Evolutionary conservation across 2,113 vertebrate species (phyloP).

Genomic region (Myodes glareolus): DNA sequence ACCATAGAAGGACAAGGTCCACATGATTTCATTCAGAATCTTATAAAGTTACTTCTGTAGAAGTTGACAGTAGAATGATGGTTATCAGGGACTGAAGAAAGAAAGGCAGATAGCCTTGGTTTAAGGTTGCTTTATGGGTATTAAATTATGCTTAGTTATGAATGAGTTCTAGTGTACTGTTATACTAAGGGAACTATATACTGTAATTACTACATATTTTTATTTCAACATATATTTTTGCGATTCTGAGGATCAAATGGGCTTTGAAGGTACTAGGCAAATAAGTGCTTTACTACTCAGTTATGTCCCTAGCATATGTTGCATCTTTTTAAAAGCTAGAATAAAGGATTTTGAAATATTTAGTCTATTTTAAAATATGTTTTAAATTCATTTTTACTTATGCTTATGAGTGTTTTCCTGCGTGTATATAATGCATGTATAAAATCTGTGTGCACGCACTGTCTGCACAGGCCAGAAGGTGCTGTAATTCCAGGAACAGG

Average conservation of each 20-base stretch:
- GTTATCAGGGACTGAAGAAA: background rate
- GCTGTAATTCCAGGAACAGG: background rate
- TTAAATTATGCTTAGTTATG: background rate
- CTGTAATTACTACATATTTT: background rate
- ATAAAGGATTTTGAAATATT: background rate
- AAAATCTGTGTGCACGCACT: background rate
- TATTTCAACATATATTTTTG: background rate
- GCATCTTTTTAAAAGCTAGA: background rate
- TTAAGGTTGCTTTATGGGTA: background rate
- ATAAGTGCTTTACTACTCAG: background rate
- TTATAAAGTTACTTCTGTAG: background rate
- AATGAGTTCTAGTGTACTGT: background rate
- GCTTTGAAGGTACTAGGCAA: background rate
- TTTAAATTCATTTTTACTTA: background rate
- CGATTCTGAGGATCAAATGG: background rate
- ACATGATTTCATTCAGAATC: constrained; percentile 3
- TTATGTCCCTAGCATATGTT: background rate
- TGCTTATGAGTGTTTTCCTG: background rate
- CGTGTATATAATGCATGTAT: background rate
- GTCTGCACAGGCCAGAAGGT: background rate
- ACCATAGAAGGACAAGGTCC: background rate
- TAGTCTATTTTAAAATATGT: background rate
- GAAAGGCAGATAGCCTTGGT: too few relatives aligned
- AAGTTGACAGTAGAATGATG: background rate
- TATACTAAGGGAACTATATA: background rate